A percentile compares a stretch with the other conserved stretches of the same genome.
phyloP scores from a whole-genome alignment of 2,797 vertebrate species.

The Cryptoprocta ferox region DNA sequence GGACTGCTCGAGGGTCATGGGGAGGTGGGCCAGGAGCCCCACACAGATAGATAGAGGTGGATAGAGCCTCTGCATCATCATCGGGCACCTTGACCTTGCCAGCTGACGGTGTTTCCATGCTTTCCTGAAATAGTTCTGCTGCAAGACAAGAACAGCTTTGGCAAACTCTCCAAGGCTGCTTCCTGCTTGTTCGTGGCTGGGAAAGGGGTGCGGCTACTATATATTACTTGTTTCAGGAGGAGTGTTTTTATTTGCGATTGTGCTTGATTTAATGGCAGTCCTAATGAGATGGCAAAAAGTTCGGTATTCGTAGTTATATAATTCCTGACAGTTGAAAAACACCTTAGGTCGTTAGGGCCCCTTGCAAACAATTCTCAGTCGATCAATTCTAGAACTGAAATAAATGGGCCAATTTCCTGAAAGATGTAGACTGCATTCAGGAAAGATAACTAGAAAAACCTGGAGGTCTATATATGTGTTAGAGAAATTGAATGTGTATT shows the following conservation, averaged over 20 bases:
- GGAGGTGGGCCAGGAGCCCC: neutral
- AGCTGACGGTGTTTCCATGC: neutral
- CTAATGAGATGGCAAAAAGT: neutral
- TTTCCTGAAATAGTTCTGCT: neutral
- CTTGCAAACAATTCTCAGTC: neutral
- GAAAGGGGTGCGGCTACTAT: neutral
- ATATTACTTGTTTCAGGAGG: neutral
- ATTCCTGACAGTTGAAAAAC: neutral
- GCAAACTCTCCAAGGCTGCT: neutral
- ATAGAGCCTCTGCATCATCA: fast-evolving
- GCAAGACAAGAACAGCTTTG: neutral
- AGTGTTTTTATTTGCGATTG: neutral
- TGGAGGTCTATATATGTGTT: neutral
- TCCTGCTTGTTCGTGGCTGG: neutral
- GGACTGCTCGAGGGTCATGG: neutral
- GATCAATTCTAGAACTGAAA: neutral
- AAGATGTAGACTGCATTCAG: neutral
- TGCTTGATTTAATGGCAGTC: neutral
- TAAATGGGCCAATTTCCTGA: neutral
- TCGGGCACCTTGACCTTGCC: neutral
- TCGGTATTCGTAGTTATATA: neutral
- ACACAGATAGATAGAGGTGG: too few relatives aligned
- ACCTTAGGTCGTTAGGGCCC: neutral
- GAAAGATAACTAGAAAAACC: conserved; percentile 31
- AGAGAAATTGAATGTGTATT: conserved; percentile 17